These are phyloP conservation scores for Heterotis niloticus DNA, from an alignment of 2,113 vertebrate genomes.

Conservation along the genomic window DNA sequence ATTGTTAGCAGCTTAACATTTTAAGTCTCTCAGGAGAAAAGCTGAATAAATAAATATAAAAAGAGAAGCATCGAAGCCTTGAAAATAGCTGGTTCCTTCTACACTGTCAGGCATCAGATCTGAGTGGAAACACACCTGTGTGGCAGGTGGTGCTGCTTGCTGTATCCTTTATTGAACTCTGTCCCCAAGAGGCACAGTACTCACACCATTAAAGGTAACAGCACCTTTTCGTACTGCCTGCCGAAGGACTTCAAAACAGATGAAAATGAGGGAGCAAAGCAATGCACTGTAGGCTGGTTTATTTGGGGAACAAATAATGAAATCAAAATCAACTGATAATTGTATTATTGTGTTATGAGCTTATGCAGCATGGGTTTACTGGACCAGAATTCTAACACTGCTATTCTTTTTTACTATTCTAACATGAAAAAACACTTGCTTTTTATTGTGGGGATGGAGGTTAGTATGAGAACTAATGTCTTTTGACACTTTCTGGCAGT, in stretches of 20 bases:
- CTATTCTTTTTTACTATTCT: not conserved
- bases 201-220: not conserved
- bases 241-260: constrained; percentile 1
- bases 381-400: not conserved
- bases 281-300: not conserved
- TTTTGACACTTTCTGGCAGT: not conserved
- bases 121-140: constrained; percentile 8
- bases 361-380: not conserved
- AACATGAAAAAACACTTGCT: not conserved
- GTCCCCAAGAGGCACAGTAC: not conserved
- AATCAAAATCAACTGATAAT: constrained; percentile 1
- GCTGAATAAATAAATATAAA: too few relatives aligned
- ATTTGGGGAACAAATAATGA: constrained; percentile 6
- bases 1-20: too few relatives aligned
- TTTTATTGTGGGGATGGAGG: too few relatives aligned
- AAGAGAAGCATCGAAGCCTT: constrained; percentile 7
- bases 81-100: not conserved
- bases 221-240: not conserved
- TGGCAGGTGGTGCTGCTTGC: not conserved
- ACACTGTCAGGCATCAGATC: constrained; percentile 1
- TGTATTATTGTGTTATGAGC: too few relatives aligned
- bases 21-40: too few relatives aligned
- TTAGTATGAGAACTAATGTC: not conserved
- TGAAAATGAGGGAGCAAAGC: not conserved
- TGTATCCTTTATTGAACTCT: not conserved